Evolutionary conservation across 2,797 vertebrate genomes (phyloP).

Genomic region (Knipowitschia caucasica): DNA sequence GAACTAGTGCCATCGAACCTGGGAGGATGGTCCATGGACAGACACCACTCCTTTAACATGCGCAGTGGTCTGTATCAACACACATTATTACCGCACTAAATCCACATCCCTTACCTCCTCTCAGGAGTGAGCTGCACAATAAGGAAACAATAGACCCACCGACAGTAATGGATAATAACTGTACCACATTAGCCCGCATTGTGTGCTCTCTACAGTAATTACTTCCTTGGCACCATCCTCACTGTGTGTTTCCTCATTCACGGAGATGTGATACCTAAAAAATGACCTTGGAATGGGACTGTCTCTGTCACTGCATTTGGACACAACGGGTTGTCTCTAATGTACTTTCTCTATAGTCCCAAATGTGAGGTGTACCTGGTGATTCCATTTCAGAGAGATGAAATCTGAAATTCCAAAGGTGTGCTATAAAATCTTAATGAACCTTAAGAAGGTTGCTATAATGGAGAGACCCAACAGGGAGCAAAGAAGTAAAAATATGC

Average conservation of each 20-base stretch:
- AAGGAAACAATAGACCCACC: constrained; percentile 1
- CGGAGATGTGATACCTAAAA: constrained; percentile 10
- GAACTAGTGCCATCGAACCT: constrained; percentile 93
- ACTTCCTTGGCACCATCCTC: constrained; percentile 6
- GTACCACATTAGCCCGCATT: constrained; percentile 7
- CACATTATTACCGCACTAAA: background rate
- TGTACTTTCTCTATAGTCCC: constrained; percentile 4
- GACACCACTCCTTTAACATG: constrained; percentile 92
- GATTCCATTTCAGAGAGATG: background rate
- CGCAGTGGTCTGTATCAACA: constrained; percentile 83
- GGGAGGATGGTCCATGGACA: constrained; percentile 94
- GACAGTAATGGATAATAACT: constrained; percentile 13
- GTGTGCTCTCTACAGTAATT: constrained; percentile 8
- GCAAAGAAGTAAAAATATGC: constrained; percentile 8
- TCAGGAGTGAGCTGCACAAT: constrained; percentile 7
- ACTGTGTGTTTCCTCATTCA: constrained; percentile 4
- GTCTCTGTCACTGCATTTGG: constrained; percentile 9
- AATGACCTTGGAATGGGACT: constrained; percentile 7
- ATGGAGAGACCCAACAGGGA: constrained; percentile 3
- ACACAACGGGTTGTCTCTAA: constrained; percentile 5
- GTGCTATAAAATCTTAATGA: constrained; percentile 18
- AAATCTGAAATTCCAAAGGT: constrained; percentile 9
- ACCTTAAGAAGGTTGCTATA: constrained; percentile 12
- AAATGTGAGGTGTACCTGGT: background rate
- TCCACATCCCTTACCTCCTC: background rate